Evolutionary conservation across 2,797 vertebrate genomes (phyloP).

Genomic region (Acanthopagrus latus): DNA sequence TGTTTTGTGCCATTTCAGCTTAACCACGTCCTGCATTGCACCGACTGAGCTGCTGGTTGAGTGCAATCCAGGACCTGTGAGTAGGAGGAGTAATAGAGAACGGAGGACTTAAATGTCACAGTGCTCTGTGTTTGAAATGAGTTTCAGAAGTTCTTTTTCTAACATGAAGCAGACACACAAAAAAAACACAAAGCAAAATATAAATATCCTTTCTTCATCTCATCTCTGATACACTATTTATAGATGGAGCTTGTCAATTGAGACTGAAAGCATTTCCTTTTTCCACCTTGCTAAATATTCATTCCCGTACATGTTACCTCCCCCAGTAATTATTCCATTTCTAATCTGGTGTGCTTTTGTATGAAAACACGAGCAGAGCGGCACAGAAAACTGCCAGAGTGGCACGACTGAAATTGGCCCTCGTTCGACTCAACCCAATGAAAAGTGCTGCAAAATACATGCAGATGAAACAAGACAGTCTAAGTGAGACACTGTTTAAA

Average conservation of each 20-base stretch:
- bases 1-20: conserved; percentile 20
- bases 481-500: not conserved
- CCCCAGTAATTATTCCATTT: conserved; percentile 36
- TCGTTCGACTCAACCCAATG: conserved; percentile 2
- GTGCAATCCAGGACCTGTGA: conserved; percentile 23
- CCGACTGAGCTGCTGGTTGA: conserved; percentile 16
- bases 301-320: conserved; percentile 15
- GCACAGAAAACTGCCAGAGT: conserved; percentile 2
- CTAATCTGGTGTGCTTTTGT: conserved; percentile 10
- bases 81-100: conserved; percentile 15
- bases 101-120: conserved; percentile 27
- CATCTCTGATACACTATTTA: conserved; percentile 46
- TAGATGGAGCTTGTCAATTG: conserved; percentile 43
- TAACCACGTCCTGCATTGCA: conserved; percentile 19
- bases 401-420: conserved; percentile 7
- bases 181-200: conserved; percentile 34
- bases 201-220: conserved; percentile 49
- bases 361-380: conserved; percentile 20
- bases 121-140: conserved; percentile 22
- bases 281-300: conserved; percentile 32
- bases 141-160: conserved; percentile 26
- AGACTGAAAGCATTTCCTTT: conserved; percentile 27
- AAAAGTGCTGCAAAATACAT: conserved; percentile 5
- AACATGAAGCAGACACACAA: conserved; percentile 13
- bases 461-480: conserved; percentile 6